Conservation (phyloP, 2,113 vertebrate species). For the Tricholaema leucomelas region DNA sequence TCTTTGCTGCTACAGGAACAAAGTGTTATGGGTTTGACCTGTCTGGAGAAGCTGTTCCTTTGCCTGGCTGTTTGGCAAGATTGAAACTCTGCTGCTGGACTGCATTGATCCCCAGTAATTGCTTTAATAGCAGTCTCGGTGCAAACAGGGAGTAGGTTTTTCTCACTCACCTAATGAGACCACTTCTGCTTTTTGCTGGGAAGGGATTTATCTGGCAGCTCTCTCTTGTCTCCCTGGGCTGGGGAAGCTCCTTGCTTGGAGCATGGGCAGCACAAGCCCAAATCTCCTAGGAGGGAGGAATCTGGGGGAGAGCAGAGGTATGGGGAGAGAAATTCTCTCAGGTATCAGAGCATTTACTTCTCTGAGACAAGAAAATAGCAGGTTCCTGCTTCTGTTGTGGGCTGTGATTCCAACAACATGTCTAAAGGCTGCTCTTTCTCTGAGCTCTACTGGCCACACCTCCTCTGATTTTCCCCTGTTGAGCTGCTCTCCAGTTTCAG, state of each 20-base stretch:
- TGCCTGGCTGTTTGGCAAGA: not conserved
- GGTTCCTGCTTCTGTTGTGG: not conserved
- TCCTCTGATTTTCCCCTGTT: not conserved
- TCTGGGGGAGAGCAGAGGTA: not conserved
- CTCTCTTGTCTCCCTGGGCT: not conserved
- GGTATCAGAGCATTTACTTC: not conserved
- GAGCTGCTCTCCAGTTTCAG: not conserved
- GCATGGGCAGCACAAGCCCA: fast-evolving
- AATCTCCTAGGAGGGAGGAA: not conserved
- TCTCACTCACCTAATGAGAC: not conserved
- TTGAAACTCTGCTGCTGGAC: not conserved
- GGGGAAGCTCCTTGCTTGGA: not conserved
- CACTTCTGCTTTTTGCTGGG: not conserved
- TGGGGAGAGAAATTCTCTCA: not conserved
- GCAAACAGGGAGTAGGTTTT: not conserved
- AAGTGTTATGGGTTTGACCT: not conserved
- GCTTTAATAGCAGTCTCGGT: not conserved
- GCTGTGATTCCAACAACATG: not conserved
- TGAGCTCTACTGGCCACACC: not conserved
- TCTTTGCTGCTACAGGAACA: not conserved
- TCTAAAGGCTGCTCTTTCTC: not conserved
- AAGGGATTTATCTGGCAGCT: not conserved
- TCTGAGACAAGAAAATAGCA: not conserved
- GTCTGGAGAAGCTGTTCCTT: not conserved
- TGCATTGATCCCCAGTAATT: not conserved